Evolutionary conservation across 2,113 vertebrate genomes (phyloP).

Genomic region (Calonectris borealis): DNA sequence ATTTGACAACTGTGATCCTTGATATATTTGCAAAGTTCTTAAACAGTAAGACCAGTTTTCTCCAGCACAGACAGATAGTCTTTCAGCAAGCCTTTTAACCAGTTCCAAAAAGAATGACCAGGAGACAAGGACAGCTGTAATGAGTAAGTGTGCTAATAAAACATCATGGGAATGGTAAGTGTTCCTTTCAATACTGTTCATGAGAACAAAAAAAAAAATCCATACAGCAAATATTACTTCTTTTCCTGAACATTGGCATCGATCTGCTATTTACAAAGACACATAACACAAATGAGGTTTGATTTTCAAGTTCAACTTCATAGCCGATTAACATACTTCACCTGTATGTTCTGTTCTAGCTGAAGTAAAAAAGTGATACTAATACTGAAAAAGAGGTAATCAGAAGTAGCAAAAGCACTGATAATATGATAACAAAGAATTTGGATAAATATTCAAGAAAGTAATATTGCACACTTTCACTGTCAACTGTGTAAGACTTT

Average conservation of each 20-base stretch:
- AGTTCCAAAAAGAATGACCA: constrained; percentile 11
- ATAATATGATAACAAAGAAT: constrained; percentile 21
- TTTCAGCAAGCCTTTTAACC: not conserved
- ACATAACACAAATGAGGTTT: constrained; percentile 68
- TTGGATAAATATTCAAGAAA: constrained; percentile 49
- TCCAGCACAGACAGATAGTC: not conserved
- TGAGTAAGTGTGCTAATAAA: constrained; percentile 33
- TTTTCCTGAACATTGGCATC: constrained; percentile 58
- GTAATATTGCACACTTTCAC: constrained; percentile 72
- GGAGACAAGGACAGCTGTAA: constrained; percentile 46
- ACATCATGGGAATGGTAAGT: constrained; percentile 34
- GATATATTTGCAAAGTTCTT: constrained; percentile 29
- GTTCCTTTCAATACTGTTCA: constrained; percentile 63
- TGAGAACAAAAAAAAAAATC: constrained; percentile 23
- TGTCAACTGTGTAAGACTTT: constrained; percentile 55
- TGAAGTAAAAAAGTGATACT: constrained; percentile 74
- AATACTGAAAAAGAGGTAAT: constrained; percentile 76
- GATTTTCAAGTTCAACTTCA: constrained; percentile 72
- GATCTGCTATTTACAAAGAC: constrained; percentile 74
- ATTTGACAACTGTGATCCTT: constrained; percentile 34
- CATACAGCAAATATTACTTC: not conserved
- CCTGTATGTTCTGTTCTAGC: constrained; percentile 45
- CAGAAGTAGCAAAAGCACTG: constrained; percentile 61
- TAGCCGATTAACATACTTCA: constrained; percentile 58
- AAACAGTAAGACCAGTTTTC: constrained; percentile 26